Conservation (phyloP, 2,888 invertebrate genomes). For the Aporophyla nigra region DNA sequence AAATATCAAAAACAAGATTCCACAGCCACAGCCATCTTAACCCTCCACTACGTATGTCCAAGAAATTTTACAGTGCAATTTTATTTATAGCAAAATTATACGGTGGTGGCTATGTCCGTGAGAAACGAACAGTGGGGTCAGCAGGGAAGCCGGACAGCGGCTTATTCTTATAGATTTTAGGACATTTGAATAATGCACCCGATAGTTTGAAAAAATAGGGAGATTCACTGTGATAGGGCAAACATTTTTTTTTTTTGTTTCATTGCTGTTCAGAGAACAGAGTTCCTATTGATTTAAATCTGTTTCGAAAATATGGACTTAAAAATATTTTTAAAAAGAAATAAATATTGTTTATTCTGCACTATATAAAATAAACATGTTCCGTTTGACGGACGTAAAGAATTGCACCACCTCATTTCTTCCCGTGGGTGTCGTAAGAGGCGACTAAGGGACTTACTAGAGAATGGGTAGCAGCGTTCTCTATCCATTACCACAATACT, state of each 20-base stretch:
- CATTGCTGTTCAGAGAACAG: neutral
- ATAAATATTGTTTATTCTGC: no score
- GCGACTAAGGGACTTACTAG: no score
- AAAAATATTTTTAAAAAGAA: neutral
- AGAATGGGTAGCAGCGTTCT: no score
- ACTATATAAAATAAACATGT: no score
- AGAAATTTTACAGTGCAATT: conserved; percentile 87
- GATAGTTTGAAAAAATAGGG: conserved; percentile 61
- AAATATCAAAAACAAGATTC: conserved; percentile 44
- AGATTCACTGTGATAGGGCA: conserved; percentile 40
- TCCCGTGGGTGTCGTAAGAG: no score
- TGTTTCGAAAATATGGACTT: neutral
- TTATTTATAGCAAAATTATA: conserved; percentile 89
- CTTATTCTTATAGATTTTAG: conserved; percentile 67
- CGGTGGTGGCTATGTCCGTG: conserved; percentile 79
- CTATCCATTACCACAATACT: no score
- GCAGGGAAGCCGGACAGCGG: conserved; percentile 53
- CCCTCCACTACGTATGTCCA: conserved; percentile 72
- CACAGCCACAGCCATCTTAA: conserved; percentile 65
- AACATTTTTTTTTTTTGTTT: conserved; percentile 6
- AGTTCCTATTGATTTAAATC: neutral
- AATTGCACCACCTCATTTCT: no score
- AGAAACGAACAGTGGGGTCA: conserved; percentile 72
- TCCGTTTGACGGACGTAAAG: no score
- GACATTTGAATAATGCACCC: conserved; percentile 70